These are phyloP conservation scores for Etheostoma perlongum DNA, from an alignment of 2,797 vertebrate species.

Conservation along the genomic window DNA sequence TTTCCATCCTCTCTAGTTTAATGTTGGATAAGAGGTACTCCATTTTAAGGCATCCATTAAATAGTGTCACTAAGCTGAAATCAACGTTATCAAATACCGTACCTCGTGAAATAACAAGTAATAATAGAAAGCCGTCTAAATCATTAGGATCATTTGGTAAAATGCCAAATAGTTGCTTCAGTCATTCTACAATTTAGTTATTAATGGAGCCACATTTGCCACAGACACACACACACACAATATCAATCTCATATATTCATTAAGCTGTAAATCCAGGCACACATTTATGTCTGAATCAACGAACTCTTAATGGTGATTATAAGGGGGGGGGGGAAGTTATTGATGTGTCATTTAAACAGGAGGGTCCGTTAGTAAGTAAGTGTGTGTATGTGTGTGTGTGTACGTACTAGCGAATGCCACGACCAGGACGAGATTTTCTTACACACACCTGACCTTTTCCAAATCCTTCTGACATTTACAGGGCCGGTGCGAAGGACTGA, in stretches of 20 bases:
- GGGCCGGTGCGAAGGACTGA: constrained; percentile 52
- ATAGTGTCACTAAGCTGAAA: constrained; percentile 38
- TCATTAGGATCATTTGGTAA: constrained; percentile 53
- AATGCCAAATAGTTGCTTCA: constrained; percentile 56
- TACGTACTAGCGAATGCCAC: constrained; percentile 6
- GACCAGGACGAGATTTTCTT: constrained; percentile 24
- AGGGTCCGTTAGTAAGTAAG: constrained; percentile 14
- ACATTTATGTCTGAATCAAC: constrained; percentile 73
- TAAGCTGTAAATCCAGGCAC: constrained; percentile 61
- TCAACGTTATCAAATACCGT: constrained; percentile 8
- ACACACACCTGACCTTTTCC: constrained; percentile 79
- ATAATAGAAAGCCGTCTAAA: constrained; percentile 46
- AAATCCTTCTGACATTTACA: constrained; percentile 82
- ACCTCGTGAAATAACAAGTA: constrained; percentile 34
- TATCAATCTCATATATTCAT: constrained; percentile 48
- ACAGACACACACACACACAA: constrained; percentile 1
- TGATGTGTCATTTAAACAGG: constrained; percentile 68
- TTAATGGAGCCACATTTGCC: constrained; percentile 42
- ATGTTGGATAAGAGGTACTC: constrained; percentile 46
- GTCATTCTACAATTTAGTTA: constrained; percentile 38
- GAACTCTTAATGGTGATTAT: constrained; percentile 56
- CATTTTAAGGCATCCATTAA: constrained; percentile 45
- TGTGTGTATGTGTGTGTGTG: background rate
- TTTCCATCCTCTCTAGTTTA: constrained; percentile 23
- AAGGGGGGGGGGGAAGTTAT: constrained; percentile 47